These are phyloP conservation scores for Galleria mellonella DNA, from an alignment of 1,140 invertebrate species.

Conservation along the genomic window DNA sequence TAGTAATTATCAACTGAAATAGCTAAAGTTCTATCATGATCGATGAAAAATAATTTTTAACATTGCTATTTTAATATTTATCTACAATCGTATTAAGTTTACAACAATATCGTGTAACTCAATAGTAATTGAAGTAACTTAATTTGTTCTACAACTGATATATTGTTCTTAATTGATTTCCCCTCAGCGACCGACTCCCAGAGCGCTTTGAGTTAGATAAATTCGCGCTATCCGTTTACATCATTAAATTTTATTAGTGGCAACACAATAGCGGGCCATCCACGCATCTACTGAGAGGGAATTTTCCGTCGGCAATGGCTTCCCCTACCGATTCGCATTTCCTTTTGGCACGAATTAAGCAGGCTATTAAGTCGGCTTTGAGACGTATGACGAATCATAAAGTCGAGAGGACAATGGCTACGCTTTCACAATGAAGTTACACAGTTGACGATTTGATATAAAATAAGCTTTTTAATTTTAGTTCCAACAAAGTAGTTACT, in stretches of 20 bases:
- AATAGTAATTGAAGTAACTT: constrained; percentile 23
- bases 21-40: too few relatives aligned
- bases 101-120: constrained; percentile 44
- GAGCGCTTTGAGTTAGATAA: constrained; percentile 50
- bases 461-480: constrained; percentile 20
- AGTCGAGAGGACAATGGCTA: constrained; percentile 35
- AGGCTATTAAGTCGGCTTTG: constrained; percentile 65
- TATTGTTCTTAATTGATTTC: constrained; percentile 59
- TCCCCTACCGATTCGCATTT: constrained; percentile 65
- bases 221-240: constrained; percentile 71
- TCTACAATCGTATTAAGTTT: constrained; percentile 8
- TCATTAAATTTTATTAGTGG: constrained; percentile 73
- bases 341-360: constrained; percentile 67
- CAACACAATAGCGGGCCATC: constrained; percentile 52
- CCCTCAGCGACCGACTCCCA: constrained; percentile 41
- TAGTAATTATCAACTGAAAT: too few relatives aligned
- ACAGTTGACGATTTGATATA: constrained; percentile 19
- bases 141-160: constrained; percentile 48
- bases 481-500: constrained; percentile 6
- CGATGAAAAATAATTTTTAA: too few relatives aligned
- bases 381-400: constrained; percentile 68
- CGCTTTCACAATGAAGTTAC: constrained; percentile 32
- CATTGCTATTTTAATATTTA: too few relatives aligned
- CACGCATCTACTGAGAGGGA: constrained; percentile 44
- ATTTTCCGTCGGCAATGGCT: constrained; percentile 44